Conservation (phyloP, 2,888 invertebrate species). For the Harpagoxenus sublaevis region DNA sequence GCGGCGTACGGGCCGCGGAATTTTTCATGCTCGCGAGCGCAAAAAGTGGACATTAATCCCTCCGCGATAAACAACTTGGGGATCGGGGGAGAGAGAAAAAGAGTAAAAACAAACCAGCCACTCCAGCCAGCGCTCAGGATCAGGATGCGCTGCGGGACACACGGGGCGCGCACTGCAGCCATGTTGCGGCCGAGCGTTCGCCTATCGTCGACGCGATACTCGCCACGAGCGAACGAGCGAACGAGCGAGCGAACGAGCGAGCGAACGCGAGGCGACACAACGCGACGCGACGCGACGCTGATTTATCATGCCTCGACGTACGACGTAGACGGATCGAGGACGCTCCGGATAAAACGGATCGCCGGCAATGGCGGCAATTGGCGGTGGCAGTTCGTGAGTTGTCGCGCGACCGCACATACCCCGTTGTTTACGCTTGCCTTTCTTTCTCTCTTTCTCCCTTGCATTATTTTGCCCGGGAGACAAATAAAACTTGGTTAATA, state of each 20-base stretch:
- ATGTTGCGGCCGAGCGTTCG: slow-evolving; percentile 19
- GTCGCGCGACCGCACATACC: slow-evolving; percentile 66
- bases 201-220: slow-evolving; percentile 44
- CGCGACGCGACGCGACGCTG: slow-evolving; percentile 71
- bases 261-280: not conserved
- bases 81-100: not conserved
- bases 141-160: not conserved
- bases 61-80: slow-evolving; percentile 45
- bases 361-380: slow-evolving; percentile 75
- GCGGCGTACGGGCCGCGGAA: slow-evolving; percentile 24
- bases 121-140: too few relatives aligned
- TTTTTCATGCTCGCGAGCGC: slow-evolving; percentile 42
- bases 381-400: slow-evolving; percentile 74
- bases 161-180: not conserved
- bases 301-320: slow-evolving; percentile 76
- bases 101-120: slow-evolving; percentile 2
- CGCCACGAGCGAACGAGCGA: slow-evolving; percentile 13
- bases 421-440: slow-evolving; percentile 2
- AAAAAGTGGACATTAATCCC: slow-evolving; percentile 43
- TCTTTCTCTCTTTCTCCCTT: slow-evolving; percentile 12
- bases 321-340: slow-evolving; percentile 77
- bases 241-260: not conserved
- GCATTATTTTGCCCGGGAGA: slow-evolving; percentile 69
- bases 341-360: slow-evolving; percentile 74
- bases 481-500: slow-evolving; percentile 75